Conservation (phyloP, 2,797 vertebrate genomes). For the Epinephelus coioides region DNA sequence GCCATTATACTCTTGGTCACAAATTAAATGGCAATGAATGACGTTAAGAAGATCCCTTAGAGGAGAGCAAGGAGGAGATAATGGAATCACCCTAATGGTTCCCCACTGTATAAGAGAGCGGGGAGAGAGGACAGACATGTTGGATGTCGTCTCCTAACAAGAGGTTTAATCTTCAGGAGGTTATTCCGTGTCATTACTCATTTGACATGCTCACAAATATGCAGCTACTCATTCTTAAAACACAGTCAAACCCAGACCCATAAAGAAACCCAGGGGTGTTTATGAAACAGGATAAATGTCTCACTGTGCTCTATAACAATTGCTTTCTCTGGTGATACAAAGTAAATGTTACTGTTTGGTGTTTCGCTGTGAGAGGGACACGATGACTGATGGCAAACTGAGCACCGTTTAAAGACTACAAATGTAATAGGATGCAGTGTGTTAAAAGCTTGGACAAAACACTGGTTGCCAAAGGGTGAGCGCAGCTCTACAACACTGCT, state of each 20-base stretch:
- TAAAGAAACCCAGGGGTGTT: conserved; percentile 11
- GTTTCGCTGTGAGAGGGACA: conserved; percentile 10
- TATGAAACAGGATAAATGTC: conserved; percentile 9
- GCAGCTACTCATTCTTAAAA: conserved; percentile 13
- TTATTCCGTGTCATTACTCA: conserved; percentile 14
- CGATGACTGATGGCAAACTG: conserved; percentile 4
- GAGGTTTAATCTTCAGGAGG: conserved; percentile 32
- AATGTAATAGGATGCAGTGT: conserved; percentile 10
- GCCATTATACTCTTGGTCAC: conserved; percentile 69
- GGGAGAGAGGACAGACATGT: conserved; percentile 15
- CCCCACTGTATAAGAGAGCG: conserved; percentile 45
- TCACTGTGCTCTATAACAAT: conserved; percentile 1
- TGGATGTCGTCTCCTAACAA: conserved; percentile 36
- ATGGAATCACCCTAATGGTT: conserved; percentile 64
- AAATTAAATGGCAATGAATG: conserved; percentile 76
- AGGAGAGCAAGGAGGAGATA: conserved; percentile 50
- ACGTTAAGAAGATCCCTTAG: conserved; percentile 53
- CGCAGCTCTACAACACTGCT: not conserved
- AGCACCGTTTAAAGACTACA: conserved; percentile 16
- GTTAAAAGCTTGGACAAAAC: conserved; percentile 1
- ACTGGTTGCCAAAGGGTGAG: not conserved
- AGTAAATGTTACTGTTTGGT: conserved; percentile 3
- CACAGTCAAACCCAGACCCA: not conserved
- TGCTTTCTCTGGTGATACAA: conserved; percentile 1
- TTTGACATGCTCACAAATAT: conserved; percentile 18